Evolutionary conservation across 2,113 vertebrate genomes (phyloP), one percentile per base, ranked within the genome.

Genomic region (Nansenia antarctica): DNA sequence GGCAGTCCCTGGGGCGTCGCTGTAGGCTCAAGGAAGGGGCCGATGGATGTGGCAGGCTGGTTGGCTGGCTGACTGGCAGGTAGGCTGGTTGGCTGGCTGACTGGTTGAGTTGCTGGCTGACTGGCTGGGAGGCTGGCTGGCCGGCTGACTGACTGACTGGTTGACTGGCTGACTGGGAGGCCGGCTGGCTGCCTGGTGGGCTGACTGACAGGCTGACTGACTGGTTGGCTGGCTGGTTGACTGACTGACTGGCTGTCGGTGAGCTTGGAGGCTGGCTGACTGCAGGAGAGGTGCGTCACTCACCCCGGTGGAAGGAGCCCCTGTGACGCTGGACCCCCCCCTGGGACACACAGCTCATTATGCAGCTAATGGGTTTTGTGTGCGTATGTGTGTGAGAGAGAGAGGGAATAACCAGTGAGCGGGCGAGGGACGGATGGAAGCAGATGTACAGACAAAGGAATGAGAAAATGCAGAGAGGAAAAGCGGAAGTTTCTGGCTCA

Each of bases 1-100:
- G 3, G 0, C 53, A 14, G 11, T 75, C 77, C 76, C 72, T 52
- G 55, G 74, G 72, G 70, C 64, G 72, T 73, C 45, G 69, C 70
- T 66, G 52, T 57, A 67, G 77, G 78, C 20, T 64, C 12, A 14
- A 9, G 39, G 34, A 20, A 2, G 32, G 9, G 26, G 35, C 18
- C 9, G 26, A 34, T 22, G 5, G 57, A 69, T 24, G 37, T 15
- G n/a, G 32, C 22, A 26, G 37, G 20, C 22, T 22, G 29, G 22
- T 14, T 42, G 39, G 39, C 15, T 42, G 39, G 53, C 11, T 55
- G 53, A n/a, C n/a, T n/a, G n/a, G n/a, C n/a, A n/a, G n/a, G 32
- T 22, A 26, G 37, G 20, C 22, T 22, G 29, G 22, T 14, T 42
- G 39, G 39, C 15, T 42, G 39, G 53, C 11, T 55, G 53, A n/a